Conservation (phyloP, 2,797 vertebrate genomes). For the Rhinogobio ventralis region DNA sequence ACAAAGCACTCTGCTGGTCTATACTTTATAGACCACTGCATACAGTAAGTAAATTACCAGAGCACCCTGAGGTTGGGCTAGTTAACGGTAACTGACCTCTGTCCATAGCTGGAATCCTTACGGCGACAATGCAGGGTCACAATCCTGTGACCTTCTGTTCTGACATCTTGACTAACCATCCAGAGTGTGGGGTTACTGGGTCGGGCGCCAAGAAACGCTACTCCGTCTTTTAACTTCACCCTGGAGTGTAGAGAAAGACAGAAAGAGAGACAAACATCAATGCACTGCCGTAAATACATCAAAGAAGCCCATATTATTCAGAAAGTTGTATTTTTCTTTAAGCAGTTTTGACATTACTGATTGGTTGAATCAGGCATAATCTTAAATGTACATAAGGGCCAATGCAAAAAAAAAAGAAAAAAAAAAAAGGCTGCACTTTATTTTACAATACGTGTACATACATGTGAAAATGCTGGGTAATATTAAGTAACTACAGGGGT, state of each 20-base stretch:
- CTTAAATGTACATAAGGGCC: neutral
- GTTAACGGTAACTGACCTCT: slow-evolving; percentile 81
- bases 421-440: too few species aligned
- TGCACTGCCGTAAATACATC: neutral
- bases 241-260: slow-evolving; percentile 71
- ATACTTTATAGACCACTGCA: neutral
- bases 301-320: neutral
- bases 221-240: slow-evolving; percentile 94
- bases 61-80: neutral
- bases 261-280: neutral
- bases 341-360: neutral
- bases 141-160: slow-evolving; percentile 86
- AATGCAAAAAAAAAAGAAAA: neutral
- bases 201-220: slow-evolving; percentile 86
- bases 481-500: too few species aligned
- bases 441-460: too few species aligned
- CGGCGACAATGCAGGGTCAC: slow-evolving; percentile 88
- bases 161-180: slow-evolving; percentile 90
- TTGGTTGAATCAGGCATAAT: neutral
- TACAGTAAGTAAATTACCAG: neutral
- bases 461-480: too few species aligned
- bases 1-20: neutral
- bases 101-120: slow-evolving; percentile 79
- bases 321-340: neutral
- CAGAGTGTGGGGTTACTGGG: slow-evolving; percentile 88